phyloP scores from a whole-genome alignment of 2,888 invertebrate species.

The Metopia argyrocephala region DNA sequence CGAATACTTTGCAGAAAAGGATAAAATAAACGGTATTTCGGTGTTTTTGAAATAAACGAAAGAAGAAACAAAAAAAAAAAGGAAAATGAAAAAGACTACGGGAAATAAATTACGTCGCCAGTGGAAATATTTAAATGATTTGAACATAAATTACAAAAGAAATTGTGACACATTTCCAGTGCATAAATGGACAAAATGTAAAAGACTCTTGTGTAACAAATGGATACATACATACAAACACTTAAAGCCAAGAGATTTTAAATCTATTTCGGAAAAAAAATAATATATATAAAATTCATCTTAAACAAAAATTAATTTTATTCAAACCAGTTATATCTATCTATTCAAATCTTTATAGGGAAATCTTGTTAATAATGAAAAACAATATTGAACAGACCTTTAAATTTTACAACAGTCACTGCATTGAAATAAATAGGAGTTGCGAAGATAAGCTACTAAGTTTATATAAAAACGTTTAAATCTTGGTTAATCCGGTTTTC shows the following conservation, averaged over 20 bases:
- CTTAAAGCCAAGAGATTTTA: neutral
- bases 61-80: constrained; percentile 16
- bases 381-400: too few relatives aligned
- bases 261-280: neutral
- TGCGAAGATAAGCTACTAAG: too few relatives aligned
- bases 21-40: constrained; percentile 45
- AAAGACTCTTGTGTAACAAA: constrained; percentile 25
- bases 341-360: too few relatives aligned
- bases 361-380: too few relatives aligned
- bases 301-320: too few relatives aligned
- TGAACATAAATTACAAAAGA: constrained; percentile 59
- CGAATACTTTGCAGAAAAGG: constrained; percentile 42
- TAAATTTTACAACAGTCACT: too few relatives aligned
- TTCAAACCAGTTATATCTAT: too few relatives aligned
- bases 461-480: too few relatives aligned
- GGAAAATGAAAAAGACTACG: too few relatives aligned
- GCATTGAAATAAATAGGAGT: too few relatives aligned
- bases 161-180: constrained; percentile 57
- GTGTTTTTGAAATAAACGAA: constrained; percentile 22
- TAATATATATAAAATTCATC: neutral
- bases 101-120: constrained; percentile 60
- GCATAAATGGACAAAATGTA: constrained; percentile 43
- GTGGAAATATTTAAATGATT: constrained; percentile 63
- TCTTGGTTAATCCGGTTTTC: too few relatives aligned
- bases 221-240: constrained; percentile 20